Conservation (phyloP, 1,140 invertebrate species). For the Dinothrombium tinctorium region DNA sequence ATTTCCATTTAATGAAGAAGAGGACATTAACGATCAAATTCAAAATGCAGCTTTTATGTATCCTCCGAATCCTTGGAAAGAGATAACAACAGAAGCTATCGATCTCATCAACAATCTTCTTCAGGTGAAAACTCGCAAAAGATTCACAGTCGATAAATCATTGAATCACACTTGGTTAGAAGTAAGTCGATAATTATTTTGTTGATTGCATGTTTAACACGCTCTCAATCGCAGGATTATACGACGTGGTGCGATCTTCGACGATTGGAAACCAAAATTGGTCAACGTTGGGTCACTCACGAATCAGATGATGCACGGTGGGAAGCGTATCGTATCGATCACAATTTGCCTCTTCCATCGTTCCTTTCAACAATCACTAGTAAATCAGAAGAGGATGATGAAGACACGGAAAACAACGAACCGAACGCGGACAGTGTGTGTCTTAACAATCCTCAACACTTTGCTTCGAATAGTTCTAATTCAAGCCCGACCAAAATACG, state of each 20-base stretch:
- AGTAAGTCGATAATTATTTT: slow-evolving; percentile 24
- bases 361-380: too few species aligned
- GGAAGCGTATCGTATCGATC: slow-evolving; percentile 32
- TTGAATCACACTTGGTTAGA: slow-evolving; percentile 80
- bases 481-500: too few species aligned
- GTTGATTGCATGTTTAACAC: too few species aligned
- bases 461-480: too few species aligned
- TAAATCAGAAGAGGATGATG: not conserved
- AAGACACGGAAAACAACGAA: not conserved
- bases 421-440: too few species aligned
- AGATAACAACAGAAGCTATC: slow-evolving; percentile 88
- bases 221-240: slow-evolving; percentile 42
- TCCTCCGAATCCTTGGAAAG: slow-evolving; percentile 90
- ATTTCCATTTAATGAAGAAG: slow-evolving; percentile 98
- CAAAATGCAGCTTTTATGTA: slow-evolving; percentile 99
- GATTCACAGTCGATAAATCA: slow-evolving; percentile 90
- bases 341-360: slow-evolving; percentile 14
- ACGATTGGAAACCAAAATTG: slow-evolving; percentile 55
- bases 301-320: slow-evolving; percentile 84
- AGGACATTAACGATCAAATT: slow-evolving; percentile 98
- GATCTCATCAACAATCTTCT: slow-evolving; percentile 92
- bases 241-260: slow-evolving; percentile 85
- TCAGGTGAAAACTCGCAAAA: slow-evolving; percentile 92
- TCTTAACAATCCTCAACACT: too few species aligned
- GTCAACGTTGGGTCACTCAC: slow-evolving; percentile 71